Evolutionary conservation across 2,797 vertebrate genomes (phyloP), one percentile per base, ranked within the genome.

Genomic region (Dallia pectoralis): DNA sequence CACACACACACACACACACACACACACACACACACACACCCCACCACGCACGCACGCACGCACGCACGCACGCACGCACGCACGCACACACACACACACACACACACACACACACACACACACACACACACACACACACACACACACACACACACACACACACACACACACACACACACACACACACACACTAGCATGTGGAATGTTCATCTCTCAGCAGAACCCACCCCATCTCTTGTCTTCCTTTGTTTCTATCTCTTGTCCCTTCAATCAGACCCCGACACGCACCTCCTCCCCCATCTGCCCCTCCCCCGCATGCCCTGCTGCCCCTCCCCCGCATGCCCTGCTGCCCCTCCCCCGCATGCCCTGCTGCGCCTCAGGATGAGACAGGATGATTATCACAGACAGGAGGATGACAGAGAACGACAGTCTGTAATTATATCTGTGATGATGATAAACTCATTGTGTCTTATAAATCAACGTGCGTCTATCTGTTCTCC

Each of bases 341-440:
- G 11, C 16, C 36, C 29, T 44, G 16, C 18, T 14, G 3, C 22
- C 40, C 29, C 51, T 19, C 27, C 68, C 18, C 66, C 66, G 67
- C 11, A 33, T 67, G 65, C 33, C 29, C 12, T 15, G 22, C 53
- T 9, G 3, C n/a, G 8, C 53, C 61, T 66, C 30, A 32, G n/a
- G 19, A 18, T 66, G 49, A 36, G 48, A 19, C 18, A 19, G 22
- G 68, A 70, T 29, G 68, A 56, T 33, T 19, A 70, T 29, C 30
- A 22, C 49, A 33, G 68, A 25, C 30, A n/a, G 18, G 49, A 56
- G 68, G 56, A 4, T n/a, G 9, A 53, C 9, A 1, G 29, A 16
- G 29, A 69, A 25, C 30, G 65, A 67, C 66, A 47, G 40, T n/a
- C 4, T 15, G 29, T 65, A 65, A 65, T 65, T 65, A 33, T 4